Evolutionary conservation across 2,888 invertebrate species (phyloP).

Genomic region (Stenodema calcarata): DNA sequence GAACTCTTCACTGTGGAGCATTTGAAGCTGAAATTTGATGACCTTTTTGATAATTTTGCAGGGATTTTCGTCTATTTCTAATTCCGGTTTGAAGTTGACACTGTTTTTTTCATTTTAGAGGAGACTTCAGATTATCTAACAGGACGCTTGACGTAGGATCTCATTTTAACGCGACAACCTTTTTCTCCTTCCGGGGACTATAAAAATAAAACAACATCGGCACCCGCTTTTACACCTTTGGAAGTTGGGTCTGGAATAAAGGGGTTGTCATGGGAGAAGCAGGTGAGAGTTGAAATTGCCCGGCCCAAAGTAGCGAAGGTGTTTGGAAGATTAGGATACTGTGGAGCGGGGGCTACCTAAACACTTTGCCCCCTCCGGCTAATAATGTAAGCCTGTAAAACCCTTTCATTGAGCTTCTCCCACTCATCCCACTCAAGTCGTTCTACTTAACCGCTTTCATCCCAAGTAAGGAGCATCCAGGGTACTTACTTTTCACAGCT

Average conservation of each 20-base stretch:
- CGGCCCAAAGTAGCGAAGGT: not conserved
- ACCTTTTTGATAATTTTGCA: no score
- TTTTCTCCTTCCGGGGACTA: no score
- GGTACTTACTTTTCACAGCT: not conserved
- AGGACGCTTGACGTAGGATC: no score
- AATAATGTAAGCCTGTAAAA: conserved; percentile 16
- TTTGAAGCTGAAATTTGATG: no score
- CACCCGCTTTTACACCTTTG: not conserved
- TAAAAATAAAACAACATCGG: not conserved
- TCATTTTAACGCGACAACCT: no score
- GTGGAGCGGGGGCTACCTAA: not conserved
- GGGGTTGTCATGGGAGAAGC: not conserved
- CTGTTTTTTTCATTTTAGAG: no score
- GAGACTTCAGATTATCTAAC: no score
- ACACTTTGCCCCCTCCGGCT: not conserved
- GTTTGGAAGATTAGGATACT: not conserved
- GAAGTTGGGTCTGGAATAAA: not conserved
- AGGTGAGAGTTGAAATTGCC: not conserved
- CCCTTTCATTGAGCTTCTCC: not conserved
- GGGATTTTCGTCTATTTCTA: no score
- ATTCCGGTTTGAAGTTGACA: no score
- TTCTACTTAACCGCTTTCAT: not conserved
- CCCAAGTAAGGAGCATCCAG: not conserved
- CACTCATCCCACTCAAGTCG: conserved; percentile 6
- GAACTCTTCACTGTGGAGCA: no score